Conservation (phyloP, 2,797 vertebrate genomes). For the Bovichtus diacanthus region DNA sequence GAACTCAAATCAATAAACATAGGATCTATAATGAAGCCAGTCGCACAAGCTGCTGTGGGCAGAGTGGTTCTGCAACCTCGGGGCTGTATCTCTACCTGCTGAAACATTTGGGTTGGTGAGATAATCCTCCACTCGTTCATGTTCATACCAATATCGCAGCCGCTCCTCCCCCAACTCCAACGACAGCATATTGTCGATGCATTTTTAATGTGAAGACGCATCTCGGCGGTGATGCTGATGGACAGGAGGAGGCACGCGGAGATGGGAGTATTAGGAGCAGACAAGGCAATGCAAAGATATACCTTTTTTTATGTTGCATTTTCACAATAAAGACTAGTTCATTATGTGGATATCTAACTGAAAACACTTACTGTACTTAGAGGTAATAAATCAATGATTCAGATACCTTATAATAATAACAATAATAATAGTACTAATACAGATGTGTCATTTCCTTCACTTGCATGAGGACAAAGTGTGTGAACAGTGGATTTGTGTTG, state of each 20-base stretch:
- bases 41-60: constrained; percentile 68
- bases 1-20: constrained; percentile 77
- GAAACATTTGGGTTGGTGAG: constrained; percentile 63
- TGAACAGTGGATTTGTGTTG: constrained; percentile 7
- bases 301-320: too few relatives aligned
- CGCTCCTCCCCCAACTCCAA: constrained; percentile 18
- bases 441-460: neutral
- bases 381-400: neutral
- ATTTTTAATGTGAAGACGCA: constrained; percentile 71
- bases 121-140: constrained; percentile 42
- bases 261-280: constrained; percentile 11
- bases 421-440: neutral
- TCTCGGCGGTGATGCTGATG: constrained; percentile 53
- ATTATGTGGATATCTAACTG: neutral
- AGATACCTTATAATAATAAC: neutral
- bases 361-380: neutral
- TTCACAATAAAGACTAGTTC: neutral
- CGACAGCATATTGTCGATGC: constrained; percentile 57
- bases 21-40: constrained; percentile 73
- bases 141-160: constrained; percentile 10
- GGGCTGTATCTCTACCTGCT: constrained; percentile 44
- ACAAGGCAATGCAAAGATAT: constrained; percentile 11
- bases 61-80: constrained; percentile 70
- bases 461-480: constrained; percentile 22
- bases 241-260: constrained; percentile 31